Conservation (phyloP, 1,140 invertebrate genomes). For the Ladona fulva region DNA sequence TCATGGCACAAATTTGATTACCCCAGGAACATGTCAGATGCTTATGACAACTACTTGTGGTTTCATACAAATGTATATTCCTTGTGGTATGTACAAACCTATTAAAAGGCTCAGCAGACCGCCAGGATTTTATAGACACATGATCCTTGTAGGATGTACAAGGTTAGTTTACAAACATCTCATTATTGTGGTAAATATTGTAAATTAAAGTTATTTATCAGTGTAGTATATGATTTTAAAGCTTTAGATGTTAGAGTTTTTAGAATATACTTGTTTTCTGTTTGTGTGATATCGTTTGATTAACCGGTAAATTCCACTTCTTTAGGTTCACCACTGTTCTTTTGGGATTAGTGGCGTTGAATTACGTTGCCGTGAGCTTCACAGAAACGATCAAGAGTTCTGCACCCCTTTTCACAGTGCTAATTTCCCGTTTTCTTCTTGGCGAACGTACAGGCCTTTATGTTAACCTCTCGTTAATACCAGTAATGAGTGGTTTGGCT, state of each 20-base stretch:
- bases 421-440: constrained; percentile 62
- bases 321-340: constrained; percentile 65
- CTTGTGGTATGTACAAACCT: constrained; percentile 61
- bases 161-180: too few relatives aligned
- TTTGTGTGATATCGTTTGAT: neutral
- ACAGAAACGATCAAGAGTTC: constrained; percentile 82
- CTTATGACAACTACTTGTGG: constrained; percentile 66
- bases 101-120: constrained; percentile 51
- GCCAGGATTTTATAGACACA: constrained; percentile 64
- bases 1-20: constrained; percentile 16
- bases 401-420: constrained; percentile 72
- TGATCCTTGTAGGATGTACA: constrained; percentile 66
- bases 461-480: constrained; percentile 69
- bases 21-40: constrained; percentile 62
- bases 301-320: constrained; percentile 24
- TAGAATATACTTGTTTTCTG: too few relatives aligned
- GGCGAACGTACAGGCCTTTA: constrained; percentile 65
- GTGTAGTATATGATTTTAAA: too few relatives aligned
- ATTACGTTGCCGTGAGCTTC: constrained; percentile 78
- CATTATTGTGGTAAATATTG: too few relatives aligned
- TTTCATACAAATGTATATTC: constrained; percentile 66
- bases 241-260: too few relatives aligned
- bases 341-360: constrained; percentile 65
- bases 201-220: too few relatives aligned
- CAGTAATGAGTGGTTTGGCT: constrained; percentile 76